Conservation (phyloP, 2,888 invertebrate genomes). For the Lasioglossum figueresi region DNA sequence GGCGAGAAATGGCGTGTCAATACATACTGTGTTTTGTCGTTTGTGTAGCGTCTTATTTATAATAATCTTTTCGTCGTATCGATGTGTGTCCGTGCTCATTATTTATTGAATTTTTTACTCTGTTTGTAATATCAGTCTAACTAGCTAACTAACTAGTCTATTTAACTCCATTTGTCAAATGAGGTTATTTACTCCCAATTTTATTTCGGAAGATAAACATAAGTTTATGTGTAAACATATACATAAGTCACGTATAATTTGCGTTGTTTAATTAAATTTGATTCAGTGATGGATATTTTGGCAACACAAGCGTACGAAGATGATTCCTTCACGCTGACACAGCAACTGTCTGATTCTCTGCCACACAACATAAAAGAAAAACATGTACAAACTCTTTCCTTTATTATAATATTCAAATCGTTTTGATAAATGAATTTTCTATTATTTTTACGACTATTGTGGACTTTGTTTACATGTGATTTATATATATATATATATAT, state of each 20-base stretch:
- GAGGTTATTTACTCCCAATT: background rate
- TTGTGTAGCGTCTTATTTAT: background rate
- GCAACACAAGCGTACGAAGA: slow-evolving; percentile 53
- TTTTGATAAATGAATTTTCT: background rate
- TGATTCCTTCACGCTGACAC: slow-evolving; percentile 27
- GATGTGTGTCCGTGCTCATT: background rate
- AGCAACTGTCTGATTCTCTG: background rate
- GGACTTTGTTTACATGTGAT: background rate
- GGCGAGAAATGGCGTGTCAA: background rate
- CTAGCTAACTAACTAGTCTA: too few species aligned
- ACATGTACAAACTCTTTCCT: background rate
- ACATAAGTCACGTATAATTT: background rate
- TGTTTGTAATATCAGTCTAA: too few species aligned
- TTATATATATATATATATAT: slow-evolving; percentile 1
- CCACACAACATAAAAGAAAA: background rate
- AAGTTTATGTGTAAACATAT: background rate
- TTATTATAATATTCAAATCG: background rate
- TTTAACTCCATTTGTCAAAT: background rate
- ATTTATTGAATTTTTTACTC: slow-evolving; percentile 71
- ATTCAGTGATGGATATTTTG: slow-evolving; percentile 49
- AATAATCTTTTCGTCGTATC: background rate
- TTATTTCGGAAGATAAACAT: background rate
- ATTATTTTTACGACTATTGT: background rate
- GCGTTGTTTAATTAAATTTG: background rate
- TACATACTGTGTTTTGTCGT: background rate